phyloP scores from a whole-genome alignment of 1,140 invertebrate genomes.

The Camponotus floridanus region DNA sequence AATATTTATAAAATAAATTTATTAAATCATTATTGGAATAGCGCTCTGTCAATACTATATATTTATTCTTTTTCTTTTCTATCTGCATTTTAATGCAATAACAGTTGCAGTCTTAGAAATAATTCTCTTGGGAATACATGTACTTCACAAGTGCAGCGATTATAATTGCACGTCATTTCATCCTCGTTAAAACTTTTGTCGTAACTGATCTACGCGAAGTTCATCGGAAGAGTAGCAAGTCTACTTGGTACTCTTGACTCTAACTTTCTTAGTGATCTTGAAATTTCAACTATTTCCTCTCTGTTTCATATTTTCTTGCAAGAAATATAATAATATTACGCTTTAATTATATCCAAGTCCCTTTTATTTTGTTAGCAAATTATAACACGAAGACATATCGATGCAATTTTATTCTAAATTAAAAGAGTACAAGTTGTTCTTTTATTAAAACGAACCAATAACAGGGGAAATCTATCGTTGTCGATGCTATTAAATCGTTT shows the following conservation, averaged over 20 bases:
- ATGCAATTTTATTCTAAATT: neutral
- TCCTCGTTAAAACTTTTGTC: slow-evolving; percentile 56
- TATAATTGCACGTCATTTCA: slow-evolving; percentile 59
- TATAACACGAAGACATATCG: neutral
- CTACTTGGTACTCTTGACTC: slow-evolving; percentile 35
- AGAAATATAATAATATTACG: neutral
- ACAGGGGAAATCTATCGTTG: neutral
- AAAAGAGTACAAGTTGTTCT: neutral
- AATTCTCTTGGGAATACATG: slow-evolving; percentile 22
- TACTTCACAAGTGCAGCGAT: slow-evolving; percentile 29
- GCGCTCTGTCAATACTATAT: neutral
- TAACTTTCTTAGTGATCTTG: slow-evolving; percentile 30
- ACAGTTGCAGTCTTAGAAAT: slow-evolving; percentile 33
- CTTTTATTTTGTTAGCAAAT: neutral
- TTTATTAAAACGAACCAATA: neutral
- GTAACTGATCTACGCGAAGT: slow-evolving; percentile 45
- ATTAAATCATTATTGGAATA: neutral
- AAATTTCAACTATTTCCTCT: slow-evolving; percentile 43
- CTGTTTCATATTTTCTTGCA: neutral
- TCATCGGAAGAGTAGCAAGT: slow-evolving; percentile 3
- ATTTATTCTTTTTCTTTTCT: neutral
- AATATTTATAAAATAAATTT: neutral
- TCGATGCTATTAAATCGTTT: neutral
- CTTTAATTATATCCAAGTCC: slow-evolving; percentile 13
- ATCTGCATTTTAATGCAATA: slow-evolving; percentile 26